Conservation (phyloP, 2,888 invertebrate species). For the Agonopterix subpropinquella region DNA sequence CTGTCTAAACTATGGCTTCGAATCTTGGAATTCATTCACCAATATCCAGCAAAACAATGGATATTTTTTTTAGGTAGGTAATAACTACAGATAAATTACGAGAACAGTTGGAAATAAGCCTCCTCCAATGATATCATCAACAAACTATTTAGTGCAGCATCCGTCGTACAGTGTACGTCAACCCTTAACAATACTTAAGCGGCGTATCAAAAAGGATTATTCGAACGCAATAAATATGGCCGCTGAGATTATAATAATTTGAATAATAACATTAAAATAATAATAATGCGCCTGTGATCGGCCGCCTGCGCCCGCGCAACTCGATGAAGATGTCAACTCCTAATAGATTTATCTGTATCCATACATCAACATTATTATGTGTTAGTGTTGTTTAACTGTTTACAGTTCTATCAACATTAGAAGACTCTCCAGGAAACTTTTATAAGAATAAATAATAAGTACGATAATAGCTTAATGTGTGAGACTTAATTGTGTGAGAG, state of each 20-base stretch:
- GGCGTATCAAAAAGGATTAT: conserved; percentile 69
- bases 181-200: conserved; percentile 37
- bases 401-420: background rate
- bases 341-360: conserved; percentile 65
- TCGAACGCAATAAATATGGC: conserved; percentile 62
- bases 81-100: too few relatives aligned
- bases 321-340: conserved; percentile 42
- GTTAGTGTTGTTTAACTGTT: conserved; percentile 37
- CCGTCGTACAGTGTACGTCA: conserved; percentile 17
- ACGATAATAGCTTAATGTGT: too few relatives aligned
- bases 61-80: too few relatives aligned
- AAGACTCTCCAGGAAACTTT: too few relatives aligned
- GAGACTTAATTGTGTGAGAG: conserved; percentile 9
- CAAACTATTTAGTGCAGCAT: too few relatives aligned
- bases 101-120: too few relatives aligned
- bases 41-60: too few relatives aligned
- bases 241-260: conserved; percentile 68
- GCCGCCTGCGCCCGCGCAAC: conserved; percentile 23
- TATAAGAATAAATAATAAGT: too few relatives aligned
- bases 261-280: conserved; percentile 72
- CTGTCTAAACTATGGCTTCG: too few relatives aligned
- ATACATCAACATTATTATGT: conserved; percentile 47
- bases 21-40: too few relatives aligned
- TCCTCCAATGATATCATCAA: too few relatives aligned
- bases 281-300: conserved; percentile 49